These are phyloP conservation scores for Hippocampus zosterae DNA, from an alignment of 2,113 vertebrate species.

Conservation along the genomic window DNA sequence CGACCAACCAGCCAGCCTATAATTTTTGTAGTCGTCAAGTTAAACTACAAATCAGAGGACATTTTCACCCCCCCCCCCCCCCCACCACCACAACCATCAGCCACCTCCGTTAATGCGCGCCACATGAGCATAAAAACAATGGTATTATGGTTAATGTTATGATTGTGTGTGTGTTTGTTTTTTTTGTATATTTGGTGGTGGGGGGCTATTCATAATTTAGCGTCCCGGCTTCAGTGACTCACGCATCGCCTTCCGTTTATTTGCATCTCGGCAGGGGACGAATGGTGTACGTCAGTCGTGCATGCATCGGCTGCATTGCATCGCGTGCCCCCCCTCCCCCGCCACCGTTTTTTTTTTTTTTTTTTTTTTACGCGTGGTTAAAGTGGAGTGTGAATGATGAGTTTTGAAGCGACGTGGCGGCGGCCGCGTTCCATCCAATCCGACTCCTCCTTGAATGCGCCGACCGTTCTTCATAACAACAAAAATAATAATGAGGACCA, in stretches of 20 bases:
- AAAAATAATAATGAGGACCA: neutral
- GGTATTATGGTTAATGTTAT: neutral
- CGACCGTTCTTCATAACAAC: neutral
- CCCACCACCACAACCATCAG: neutral
- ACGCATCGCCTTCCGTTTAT: slow-evolving; percentile 27
- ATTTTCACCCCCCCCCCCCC: slow-evolving; percentile 41
- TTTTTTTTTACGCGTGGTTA: slow-evolving; percentile 37
- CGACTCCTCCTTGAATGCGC: neutral
- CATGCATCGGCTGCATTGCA: slow-evolving; percentile 5
- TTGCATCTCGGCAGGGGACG: slow-evolving; percentile 45
- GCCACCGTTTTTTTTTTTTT: no score
- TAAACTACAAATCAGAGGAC: slow-evolving; percentile 65
- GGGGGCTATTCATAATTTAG: neutral
- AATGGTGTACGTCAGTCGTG: slow-evolving; percentile 56
- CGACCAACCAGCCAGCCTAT: slow-evolving; percentile 45
- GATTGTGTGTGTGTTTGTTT: neutral
- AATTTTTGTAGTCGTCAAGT: slow-evolving; percentile 62
- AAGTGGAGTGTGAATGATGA: slow-evolving; percentile 57
- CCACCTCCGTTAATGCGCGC: neutral
- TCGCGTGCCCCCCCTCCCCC: neutral
- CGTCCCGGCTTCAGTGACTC: neutral
- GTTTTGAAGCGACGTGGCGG: slow-evolving; percentile 15
- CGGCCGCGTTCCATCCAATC: neutral
- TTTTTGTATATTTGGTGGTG: slow-evolving; percentile 30
- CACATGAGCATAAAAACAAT: neutral